Conservation (phyloP, 2,113 vertebrate genomes). For the Dasyurus viverrinus region DNA sequence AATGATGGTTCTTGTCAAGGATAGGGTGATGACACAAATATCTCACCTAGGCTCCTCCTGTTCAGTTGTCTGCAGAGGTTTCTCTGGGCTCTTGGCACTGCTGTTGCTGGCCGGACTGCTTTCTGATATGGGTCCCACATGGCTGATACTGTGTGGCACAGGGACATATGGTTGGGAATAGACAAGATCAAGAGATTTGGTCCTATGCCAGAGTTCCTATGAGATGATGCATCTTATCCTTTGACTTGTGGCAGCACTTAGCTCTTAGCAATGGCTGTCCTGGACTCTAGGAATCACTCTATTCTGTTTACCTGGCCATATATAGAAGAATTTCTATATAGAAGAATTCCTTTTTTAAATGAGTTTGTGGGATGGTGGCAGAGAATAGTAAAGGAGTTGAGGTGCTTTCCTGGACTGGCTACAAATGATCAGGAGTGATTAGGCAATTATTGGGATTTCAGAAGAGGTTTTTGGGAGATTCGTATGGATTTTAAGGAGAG, state of each 20-base stretch:
- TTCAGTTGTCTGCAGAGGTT: slow-evolving; percentile 71
- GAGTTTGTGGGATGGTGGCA: rapidly evolving
- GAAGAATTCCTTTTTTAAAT: not conserved
- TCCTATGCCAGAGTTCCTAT: not conserved
- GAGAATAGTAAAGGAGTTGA: not conserved
- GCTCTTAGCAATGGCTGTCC: not conserved
- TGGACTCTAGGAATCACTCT: not conserved
- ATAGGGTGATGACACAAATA: not conserved
- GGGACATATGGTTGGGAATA: slow-evolving; percentile 45
- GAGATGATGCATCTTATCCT: not conserved
- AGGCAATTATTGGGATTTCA: not conserved
- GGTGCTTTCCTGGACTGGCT: not conserved
- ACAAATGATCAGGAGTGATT: not conserved
- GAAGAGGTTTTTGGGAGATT: not conserved
- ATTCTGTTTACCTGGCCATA: slow-evolving; percentile 1
- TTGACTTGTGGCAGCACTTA: not conserved
- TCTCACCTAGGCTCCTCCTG: slow-evolving; percentile 89
- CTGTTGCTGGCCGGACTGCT: slow-evolving; percentile 91
- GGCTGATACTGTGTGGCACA: slow-evolving; percentile 89
- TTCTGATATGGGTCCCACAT: slow-evolving; percentile 95
- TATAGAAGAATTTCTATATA: no score
- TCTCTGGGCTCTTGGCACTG: slow-evolving; percentile 88
- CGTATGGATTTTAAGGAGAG: not conserved
- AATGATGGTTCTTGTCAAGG: not conserved
- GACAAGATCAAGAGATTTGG: not conserved